A percentile compares a stretch with the other conserved stretches of the same genome.
phyloP scores from a whole-genome alignment of 2,797 vertebrate genomes.

The Poeciliopsis infans region DNA sequence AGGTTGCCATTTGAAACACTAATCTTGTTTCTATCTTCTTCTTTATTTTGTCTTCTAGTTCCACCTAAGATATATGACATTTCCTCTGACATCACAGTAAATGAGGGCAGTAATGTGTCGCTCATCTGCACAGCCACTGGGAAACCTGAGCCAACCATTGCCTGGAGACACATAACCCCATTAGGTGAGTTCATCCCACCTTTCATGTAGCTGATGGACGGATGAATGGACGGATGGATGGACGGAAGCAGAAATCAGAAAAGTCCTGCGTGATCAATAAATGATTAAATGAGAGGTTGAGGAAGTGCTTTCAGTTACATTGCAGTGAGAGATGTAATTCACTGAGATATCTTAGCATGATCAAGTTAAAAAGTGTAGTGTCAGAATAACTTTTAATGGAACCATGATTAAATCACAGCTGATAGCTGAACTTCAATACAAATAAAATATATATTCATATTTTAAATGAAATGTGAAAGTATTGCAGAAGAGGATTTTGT shows the following conservation, averaged over 20 bases:
- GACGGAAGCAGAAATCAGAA: constrained; percentile 7
- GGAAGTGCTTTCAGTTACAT: constrained; percentile 25
- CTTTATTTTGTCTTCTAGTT: constrained; percentile 79
- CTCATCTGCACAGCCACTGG: constrained; percentile 95
- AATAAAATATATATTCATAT: background rate
- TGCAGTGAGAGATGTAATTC: constrained; percentile 7
- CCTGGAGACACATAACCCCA: constrained; percentile 98
- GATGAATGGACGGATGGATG: background rate
- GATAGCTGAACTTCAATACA: background rate
- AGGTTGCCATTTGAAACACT: constrained; percentile 44
- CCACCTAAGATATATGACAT: constrained; percentile 97
- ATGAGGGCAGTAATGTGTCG: constrained; percentile 95
- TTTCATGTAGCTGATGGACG: constrained; percentile 38
- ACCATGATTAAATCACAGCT: background rate
- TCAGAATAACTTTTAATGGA: background rate
- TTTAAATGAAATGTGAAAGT: background rate
- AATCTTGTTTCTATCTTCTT: constrained; percentile 53
- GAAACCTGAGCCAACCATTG: constrained; percentile 95
- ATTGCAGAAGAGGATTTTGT: background rate
- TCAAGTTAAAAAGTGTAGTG: background rate
- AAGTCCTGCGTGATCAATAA: constrained; percentile 17
- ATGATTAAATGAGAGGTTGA: constrained; percentile 32
- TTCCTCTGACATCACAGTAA: constrained; percentile 90
- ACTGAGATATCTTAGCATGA: background rate
- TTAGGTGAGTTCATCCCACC: constrained; percentile 85